A percentile compares a stretch with the other conserved stretches of the same genome.
Conservation (phyloP, 2,888 invertebrate species). For the Coenonympha glycerion region DNA sequence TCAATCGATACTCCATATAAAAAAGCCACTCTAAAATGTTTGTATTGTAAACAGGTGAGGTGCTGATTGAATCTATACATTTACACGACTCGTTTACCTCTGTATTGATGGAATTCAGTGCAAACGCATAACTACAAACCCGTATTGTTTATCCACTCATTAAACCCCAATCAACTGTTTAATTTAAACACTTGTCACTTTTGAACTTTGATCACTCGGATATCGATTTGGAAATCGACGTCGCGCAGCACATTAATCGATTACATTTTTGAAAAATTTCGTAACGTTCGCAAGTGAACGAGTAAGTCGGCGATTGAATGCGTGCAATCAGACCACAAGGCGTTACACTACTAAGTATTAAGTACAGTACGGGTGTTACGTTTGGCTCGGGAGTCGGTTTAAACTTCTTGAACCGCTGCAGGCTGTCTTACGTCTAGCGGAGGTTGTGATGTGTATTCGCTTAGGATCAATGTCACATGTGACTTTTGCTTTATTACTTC, state of each 20-base stretch:
- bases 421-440: slow-evolving; percentile 33
- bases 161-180: slow-evolving; percentile 17
- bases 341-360: slow-evolving; percentile 48
- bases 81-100: slow-evolving; percentile 31
- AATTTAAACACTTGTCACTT: slow-evolving; percentile 24
- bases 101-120: slow-evolving; percentile 29
- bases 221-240: slow-evolving; percentile 7
- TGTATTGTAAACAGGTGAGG: slow-evolving; percentile 12
- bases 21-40: not conserved
- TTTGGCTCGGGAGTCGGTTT: slow-evolving; percentile 29
- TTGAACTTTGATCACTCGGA: not conserved
- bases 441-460: slow-evolving; percentile 39
- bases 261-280: slow-evolving; percentile 29
- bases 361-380: slow-evolving; percentile 25
- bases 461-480: not conserved
- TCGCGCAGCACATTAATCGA: slow-evolving; percentile 25
- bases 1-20: not conserved
- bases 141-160: slow-evolving; percentile 25
- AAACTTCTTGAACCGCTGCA: slow-evolving; percentile 35
- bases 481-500: no score
- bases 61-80: slow-evolving; percentile 23
- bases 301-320: slow-evolving; percentile 33
- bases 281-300: slow-evolving; percentile 18
- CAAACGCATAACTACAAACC: slow-evolving; percentile 28
- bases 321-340: slow-evolving; percentile 58